A percentile compares a stretch with the other conserved stretches of the same genome.
These are phyloP conservation scores for Paramacrobiotus metropolitanus DNA, from an alignment of 1,140 invertebrate genomes.

Conservation along the genomic window DNA sequence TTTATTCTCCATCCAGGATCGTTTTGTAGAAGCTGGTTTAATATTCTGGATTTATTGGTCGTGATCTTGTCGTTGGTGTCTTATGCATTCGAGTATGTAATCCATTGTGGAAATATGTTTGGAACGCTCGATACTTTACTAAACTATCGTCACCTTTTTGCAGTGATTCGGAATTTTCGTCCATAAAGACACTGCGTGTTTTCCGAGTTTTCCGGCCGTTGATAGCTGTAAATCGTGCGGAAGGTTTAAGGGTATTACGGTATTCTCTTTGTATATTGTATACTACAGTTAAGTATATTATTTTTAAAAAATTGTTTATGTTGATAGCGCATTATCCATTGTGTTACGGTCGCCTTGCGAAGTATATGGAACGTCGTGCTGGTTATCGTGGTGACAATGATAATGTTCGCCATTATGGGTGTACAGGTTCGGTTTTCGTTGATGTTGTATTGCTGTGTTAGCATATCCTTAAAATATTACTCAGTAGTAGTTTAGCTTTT, in stretches of 20 bases:
- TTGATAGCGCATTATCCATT: slow-evolving; percentile 97
- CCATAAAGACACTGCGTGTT: slow-evolving; percentile 91
- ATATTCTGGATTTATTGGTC: slow-evolving; percentile 25
- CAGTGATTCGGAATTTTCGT: slow-evolving; percentile 32
- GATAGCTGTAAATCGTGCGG: slow-evolving; percentile 85
- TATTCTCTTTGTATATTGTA: not conserved
- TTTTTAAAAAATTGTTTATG: not conserved
- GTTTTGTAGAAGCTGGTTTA: slow-evolving; percentile 25
- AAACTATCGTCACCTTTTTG: not conserved
- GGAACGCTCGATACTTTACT: too few species aligned
- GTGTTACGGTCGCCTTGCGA: slow-evolving; percentile 95
- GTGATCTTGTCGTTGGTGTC: slow-evolving; percentile 24
- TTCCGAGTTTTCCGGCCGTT: slow-evolving; percentile 90
- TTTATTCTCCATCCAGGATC: slow-evolving; percentile 24
- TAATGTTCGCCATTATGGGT: slow-evolving; percentile 98
- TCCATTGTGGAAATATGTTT: too few species aligned
- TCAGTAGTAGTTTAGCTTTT: too few species aligned
- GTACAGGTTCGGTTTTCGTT: not conserved
- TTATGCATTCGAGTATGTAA: slow-evolving; percentile 20
- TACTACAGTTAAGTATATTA: not conserved
- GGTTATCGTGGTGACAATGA: slow-evolving; percentile 95
- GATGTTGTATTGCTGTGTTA: not conserved
- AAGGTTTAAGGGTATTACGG: slow-evolving; percentile 21
- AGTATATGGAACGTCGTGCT: slow-evolving; percentile 95
- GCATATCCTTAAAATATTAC: not conserved